These are phyloP conservation scores for Melanostigma gelatinosum DNA, from an alignment of 2,113 vertebrate species.

Conservation along the genomic window DNA sequence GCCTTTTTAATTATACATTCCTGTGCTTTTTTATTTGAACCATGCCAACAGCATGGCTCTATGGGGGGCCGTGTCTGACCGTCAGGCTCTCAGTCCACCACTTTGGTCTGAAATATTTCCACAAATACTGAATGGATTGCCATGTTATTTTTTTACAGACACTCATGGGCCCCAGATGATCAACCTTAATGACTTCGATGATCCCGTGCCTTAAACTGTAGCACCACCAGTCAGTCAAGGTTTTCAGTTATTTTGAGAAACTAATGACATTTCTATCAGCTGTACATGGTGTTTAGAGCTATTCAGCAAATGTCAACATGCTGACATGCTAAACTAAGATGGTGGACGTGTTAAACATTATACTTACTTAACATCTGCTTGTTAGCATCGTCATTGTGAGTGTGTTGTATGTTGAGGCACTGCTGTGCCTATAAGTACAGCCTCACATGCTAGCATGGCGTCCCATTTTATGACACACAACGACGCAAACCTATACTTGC, in stretches of 20 bases:
- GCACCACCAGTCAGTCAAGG: not conserved
- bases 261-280: not conserved
- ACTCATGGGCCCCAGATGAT: not conserved
- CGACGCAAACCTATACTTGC: not conserved
- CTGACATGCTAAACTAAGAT: not conserved
- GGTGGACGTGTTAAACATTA: not conserved
- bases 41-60: not conserved
- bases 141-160: not conserved
- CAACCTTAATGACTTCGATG: not conserved
- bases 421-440: not conserved
- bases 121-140: not conserved
- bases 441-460: not conserved
- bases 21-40: not conserved
- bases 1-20: not conserved
- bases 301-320: not conserved
- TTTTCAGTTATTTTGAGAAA: not conserved
- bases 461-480: not conserved
- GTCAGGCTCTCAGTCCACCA: not conserved
- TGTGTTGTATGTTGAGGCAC: not conserved
- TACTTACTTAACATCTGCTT: not conserved
- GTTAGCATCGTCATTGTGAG: not conserved
- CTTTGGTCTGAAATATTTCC: not conserved
- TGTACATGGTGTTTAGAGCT: not conserved
- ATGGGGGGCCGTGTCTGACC: too few species aligned
- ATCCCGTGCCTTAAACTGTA: not conserved